Percentiles rank a stretch among this genome's conserved stretches.
Evolutionary conservation across 2,888 invertebrate species (phyloP).

Genomic region (Helobdella robusta): DNA sequence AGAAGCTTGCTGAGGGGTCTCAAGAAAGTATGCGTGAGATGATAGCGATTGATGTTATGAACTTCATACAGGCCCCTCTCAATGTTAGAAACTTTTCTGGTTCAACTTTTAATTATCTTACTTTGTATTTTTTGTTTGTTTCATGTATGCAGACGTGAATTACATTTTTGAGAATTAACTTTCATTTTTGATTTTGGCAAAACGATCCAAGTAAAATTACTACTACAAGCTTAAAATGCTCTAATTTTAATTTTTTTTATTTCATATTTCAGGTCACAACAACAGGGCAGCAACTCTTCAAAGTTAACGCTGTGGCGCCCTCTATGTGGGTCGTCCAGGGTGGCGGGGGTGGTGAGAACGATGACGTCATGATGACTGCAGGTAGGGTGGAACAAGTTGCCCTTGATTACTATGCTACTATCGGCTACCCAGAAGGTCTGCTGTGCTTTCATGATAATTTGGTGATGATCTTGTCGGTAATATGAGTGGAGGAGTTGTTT

Average conservation of each 20-base stretch:
- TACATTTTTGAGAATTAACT: too few relatives aligned
- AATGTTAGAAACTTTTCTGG: constrained; percentile 32
- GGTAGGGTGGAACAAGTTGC: constrained; percentile 56
- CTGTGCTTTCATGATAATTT: neutral
- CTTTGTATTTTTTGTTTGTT: neutral
- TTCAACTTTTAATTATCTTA: neutral
- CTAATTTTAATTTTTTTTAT: constrained; percentile 16
- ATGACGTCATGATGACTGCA: constrained; percentile 23
- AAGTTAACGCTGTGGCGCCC: constrained; percentile 27
- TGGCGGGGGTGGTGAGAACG: too few relatives aligned
- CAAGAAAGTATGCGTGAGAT: constrained; percentile 37
- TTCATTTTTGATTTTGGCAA: too few relatives aligned
- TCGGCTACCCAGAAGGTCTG: constrained; percentile 54
- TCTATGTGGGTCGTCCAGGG: constrained; percentile 12
- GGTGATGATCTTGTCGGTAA: neutral
- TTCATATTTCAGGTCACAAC: constrained; percentile 37
- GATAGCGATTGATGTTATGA: constrained; percentile 37
- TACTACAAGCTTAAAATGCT: too few relatives aligned
- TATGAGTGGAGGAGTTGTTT: neutral
- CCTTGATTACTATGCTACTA: constrained; percentile 52
- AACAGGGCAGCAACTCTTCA: constrained; percentile 41
- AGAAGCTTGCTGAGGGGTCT: constrained; percentile 35
- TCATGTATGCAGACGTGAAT: neutral
- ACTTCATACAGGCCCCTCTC: constrained; percentile 22
- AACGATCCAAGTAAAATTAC: too few relatives aligned